Percentiles rank a stretch among this genome's conserved stretches.
Evolutionary conservation across 2,888 invertebrate species (phyloP).

Genomic region (Epicampocera succincta): DNA sequence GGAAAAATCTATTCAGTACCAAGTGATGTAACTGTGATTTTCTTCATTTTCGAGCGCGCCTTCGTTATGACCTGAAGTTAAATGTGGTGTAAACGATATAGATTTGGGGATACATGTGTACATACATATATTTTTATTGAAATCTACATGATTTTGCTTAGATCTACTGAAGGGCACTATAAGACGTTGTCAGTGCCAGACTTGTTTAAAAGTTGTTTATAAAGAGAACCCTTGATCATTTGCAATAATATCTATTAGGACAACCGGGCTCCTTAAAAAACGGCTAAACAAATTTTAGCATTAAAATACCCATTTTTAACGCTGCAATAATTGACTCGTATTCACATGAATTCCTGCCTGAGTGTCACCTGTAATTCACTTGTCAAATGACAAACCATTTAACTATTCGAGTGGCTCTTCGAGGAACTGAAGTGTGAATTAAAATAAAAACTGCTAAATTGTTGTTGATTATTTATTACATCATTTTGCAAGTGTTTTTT

Average conservation of each 20-base stretch:
- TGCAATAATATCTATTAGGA: background rate
- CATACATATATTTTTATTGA: too few relatives aligned
- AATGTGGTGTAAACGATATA: too few relatives aligned
- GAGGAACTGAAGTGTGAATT: constrained; percentile 31
- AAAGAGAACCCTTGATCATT: too few relatives aligned
- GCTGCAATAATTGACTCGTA: background rate
- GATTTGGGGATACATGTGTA: too few relatives aligned
- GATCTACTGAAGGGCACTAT: too few relatives aligned
- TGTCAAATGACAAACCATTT: constrained; percentile 10
- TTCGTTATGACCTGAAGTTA: too few relatives aligned
- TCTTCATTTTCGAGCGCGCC: too few relatives aligned
- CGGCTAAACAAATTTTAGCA: background rate
- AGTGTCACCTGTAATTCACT: constrained; percentile 21
- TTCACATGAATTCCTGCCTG: background rate
- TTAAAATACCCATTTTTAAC: constrained; percentile 19
- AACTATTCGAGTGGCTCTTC: constrained; percentile 26
- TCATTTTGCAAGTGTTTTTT: constrained; percentile 16
- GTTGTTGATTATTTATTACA: constrained; percentile 19
- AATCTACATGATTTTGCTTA: too few relatives aligned
- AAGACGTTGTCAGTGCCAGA: too few relatives aligned
- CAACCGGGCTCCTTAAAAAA: background rate
- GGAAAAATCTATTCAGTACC: too few relatives aligned
- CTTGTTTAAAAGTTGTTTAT: too few relatives aligned
- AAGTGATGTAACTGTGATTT: too few relatives aligned
- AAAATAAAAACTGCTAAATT: background rate